These are phyloP conservation scores for Polypedilum pembai DNA, from an alignment of 1,140 invertebrate species.

Conservation along the genomic window DNA sequence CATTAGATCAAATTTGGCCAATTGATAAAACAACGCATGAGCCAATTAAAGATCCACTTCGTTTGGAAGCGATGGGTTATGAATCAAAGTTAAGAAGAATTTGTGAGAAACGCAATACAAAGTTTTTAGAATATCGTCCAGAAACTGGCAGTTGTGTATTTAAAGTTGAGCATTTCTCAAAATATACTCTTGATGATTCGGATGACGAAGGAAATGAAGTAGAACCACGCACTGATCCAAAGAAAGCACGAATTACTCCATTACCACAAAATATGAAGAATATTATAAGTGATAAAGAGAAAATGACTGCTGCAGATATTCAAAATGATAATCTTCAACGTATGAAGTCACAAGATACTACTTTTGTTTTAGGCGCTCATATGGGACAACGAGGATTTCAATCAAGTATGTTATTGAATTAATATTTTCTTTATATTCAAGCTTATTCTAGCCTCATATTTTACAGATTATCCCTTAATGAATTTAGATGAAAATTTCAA, in stretches of 20 bases:
- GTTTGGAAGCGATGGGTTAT: slow-evolving; percentile 76
- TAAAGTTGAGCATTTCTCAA: slow-evolving; percentile 92
- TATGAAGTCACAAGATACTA: background rate
- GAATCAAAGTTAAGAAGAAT: slow-evolving; percentile 75
- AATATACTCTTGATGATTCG: slow-evolving; percentile 86
- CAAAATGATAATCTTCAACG: background rate
- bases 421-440: no score
- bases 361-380: background rate
- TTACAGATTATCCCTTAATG: background rate
- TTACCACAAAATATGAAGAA: slow-evolving; percentile 31
- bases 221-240: slow-evolving; percentile 43
- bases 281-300: background rate
- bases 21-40: slow-evolving; percentile 73
- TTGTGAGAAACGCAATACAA: slow-evolving; percentile 76
- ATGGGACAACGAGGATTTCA: slow-evolving; percentile 24
- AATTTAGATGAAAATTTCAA: slow-evolving; percentile 14
- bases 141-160: slow-evolving; percentile 95
- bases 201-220: slow-evolving; percentile 86
- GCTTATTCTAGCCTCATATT: background rate
- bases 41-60: slow-evolving; percentile 72
- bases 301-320: slow-evolving; percentile 1
- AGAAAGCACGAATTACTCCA: slow-evolving; percentile 34
- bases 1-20: slow-evolving; percentile 91
- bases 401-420: slow-evolving; percentile 33
- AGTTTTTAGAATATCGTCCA: slow-evolving; percentile 90